Evolutionary conservation across 2,113 vertebrate species (phyloP).

Genomic region (Progne subis): DNA sequence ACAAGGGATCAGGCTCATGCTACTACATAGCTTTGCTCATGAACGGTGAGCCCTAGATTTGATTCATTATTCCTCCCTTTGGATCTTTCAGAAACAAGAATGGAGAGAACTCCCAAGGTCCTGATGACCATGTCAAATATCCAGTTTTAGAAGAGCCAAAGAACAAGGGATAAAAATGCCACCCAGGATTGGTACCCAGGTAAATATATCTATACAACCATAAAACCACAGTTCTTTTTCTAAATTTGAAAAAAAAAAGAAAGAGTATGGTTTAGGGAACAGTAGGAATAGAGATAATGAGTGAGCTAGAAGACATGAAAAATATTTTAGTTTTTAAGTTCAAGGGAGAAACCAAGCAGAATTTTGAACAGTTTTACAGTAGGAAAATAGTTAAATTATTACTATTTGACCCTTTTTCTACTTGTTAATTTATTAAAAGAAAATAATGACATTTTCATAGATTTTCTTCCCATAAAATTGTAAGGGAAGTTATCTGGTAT

Average conservation of each 20-base stretch:
- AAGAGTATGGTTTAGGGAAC: neutral
- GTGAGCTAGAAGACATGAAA: neutral
- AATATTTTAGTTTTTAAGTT: neutral
- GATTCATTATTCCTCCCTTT: neutral
- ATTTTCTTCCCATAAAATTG: neutral
- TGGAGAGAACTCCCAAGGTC: neutral
- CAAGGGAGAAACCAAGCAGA: neutral
- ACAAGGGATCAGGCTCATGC: neutral
- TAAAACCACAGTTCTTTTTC: neutral
- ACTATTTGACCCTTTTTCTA: neutral
- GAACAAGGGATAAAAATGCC: neutral
- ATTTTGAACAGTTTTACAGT: neutral
- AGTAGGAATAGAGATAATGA: neutral
- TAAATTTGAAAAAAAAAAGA: neutral
- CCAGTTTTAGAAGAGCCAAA: neutral
- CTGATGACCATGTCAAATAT: neutral
- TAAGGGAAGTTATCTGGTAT: neutral
- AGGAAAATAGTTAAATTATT: neutral
- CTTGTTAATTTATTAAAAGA: neutral
- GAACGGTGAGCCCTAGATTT: neutral
- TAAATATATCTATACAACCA: neutral
- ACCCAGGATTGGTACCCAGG: neutral
- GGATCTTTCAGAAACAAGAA: neutral
- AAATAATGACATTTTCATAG: neutral
- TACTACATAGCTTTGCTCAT: neutral